Conservation (phyloP, 2,888 invertebrate species). For the Eupithecia insigniata region DNA sequence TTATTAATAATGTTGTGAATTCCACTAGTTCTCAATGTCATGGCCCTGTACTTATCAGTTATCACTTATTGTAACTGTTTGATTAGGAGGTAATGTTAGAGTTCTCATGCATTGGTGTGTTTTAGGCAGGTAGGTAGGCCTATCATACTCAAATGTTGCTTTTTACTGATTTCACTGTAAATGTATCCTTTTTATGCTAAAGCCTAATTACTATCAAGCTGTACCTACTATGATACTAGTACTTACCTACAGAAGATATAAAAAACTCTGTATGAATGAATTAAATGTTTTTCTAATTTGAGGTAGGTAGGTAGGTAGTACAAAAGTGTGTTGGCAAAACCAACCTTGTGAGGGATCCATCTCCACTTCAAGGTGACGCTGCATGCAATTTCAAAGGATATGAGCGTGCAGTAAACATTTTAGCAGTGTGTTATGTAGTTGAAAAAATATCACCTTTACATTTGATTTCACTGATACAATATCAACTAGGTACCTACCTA, state of each 20-base stretch:
- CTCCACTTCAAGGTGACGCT: constrained; percentile 74
- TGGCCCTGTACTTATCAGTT: neutral
- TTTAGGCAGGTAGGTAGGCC: neutral
- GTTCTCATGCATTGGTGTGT: neutral
- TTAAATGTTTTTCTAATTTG: neutral
- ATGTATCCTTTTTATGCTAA: neutral
- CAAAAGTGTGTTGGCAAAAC: constrained; percentile 57
- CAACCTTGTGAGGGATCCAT: constrained; percentile 83
- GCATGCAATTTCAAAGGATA: constrained; percentile 80
- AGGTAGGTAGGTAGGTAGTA: too few species aligned
- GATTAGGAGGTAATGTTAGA: neutral
- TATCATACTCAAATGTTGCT: neutral
- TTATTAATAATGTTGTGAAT: neutral
- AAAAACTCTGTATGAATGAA: neutral
- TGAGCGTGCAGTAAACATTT: constrained; percentile 62
- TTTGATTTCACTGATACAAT: constrained; percentile 11
- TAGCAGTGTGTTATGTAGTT: constrained; percentile 1
- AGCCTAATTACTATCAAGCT: neutral
- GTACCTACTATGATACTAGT: neutral
- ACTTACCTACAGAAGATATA: neutral
- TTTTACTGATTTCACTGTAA: neutral
- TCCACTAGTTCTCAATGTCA: neutral
- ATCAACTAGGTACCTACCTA: neutral
- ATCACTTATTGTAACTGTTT: neutral
- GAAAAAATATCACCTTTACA: constrained; percentile 5